phyloP scores from a whole-genome alignment of 2,113 vertebrate genomes.

The Spilogale gracilis region DNA sequence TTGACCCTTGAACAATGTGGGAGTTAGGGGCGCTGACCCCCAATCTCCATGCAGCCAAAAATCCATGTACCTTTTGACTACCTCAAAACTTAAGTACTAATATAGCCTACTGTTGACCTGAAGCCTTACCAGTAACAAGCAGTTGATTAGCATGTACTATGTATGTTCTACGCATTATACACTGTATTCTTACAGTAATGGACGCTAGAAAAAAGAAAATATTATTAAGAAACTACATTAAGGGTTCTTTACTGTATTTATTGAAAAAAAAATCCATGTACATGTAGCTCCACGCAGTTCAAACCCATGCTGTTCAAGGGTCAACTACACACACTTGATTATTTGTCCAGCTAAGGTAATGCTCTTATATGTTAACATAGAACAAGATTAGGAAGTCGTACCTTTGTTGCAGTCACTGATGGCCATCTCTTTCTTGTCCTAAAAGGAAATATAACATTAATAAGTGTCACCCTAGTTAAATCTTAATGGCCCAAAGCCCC shows the following conservation, averaged over 20 bases:
- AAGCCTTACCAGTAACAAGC: neutral
- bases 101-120: neutral
- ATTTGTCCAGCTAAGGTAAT: constrained; percentile 21
- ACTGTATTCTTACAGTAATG: neutral
- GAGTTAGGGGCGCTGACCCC: neutral
- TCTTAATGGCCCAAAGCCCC: neutral
- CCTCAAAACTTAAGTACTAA: neutral
- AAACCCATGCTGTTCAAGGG: neutral
- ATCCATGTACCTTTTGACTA: neutral
- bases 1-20: neutral
- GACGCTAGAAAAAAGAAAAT: neutral
- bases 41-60: neutral
- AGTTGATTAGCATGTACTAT: neutral
- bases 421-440: constrained; percentile 93
- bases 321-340: neutral
- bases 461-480: neutral
- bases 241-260: neutral
- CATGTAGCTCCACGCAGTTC: neutral
- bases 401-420: constrained; percentile 94
- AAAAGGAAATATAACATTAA: constrained; percentile 73
- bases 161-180: neutral
- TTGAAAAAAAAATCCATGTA: neutral
- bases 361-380: constrained; percentile 26
- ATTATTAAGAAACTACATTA: neutral
- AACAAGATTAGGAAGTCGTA: constrained; percentile 75